Base-by-base conservation (phyloP, 1,140 invertebrate species). In the Ceratosolen fusciceps region DNA sequence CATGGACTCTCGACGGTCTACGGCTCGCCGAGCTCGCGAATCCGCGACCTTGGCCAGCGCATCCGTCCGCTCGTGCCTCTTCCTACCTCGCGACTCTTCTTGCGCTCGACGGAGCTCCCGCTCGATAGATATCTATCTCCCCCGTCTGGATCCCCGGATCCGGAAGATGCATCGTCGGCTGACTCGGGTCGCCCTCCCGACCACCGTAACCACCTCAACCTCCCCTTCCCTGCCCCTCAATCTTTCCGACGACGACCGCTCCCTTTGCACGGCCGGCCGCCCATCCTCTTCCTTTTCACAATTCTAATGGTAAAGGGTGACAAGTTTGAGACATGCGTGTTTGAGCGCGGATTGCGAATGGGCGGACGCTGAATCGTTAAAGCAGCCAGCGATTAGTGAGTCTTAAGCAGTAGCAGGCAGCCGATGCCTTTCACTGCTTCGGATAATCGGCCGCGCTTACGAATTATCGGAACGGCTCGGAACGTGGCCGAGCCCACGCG, bases 341-440 rank as follows among this genome's bases (percentile, higher is more conserved):
- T 65, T 75, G 62, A 75, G 12, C 26, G 39, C n/a, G 10, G 58
- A 65, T 75, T 75, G 52, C 73, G 56, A 75, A 76, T 7, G 34
- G 16, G 14, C 29, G 39, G 43, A 7, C 14, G 5, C 31, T 16
- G 47, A 54, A 76, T 68, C 62, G 74, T 54, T 26, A 76, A 76
- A 76, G 65, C 54, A 60, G 43, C 43, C n/a, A n/a, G 43, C 43
- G 43, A 47, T 21, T 37, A 54, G 62, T 76, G 68, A 76, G n/a
- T n/a, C n/a, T n/a, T n/a, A n/a, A n/a, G n/a, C n/a, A n/a, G n/a
- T n/a, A n/a, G n/a, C n/a, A n/a, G n/a, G n/a, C 54, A 76, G 68
- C 10, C 54, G 47, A 76, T 52, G 62, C 74, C 74, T 76, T 76
- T 76, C 74, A 76, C 74, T 76, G 26, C 9, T n/a, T n/a, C 60